Conservation (phyloP, 1,140 invertebrate species). For the Drosophila ercepeae region DNA sequence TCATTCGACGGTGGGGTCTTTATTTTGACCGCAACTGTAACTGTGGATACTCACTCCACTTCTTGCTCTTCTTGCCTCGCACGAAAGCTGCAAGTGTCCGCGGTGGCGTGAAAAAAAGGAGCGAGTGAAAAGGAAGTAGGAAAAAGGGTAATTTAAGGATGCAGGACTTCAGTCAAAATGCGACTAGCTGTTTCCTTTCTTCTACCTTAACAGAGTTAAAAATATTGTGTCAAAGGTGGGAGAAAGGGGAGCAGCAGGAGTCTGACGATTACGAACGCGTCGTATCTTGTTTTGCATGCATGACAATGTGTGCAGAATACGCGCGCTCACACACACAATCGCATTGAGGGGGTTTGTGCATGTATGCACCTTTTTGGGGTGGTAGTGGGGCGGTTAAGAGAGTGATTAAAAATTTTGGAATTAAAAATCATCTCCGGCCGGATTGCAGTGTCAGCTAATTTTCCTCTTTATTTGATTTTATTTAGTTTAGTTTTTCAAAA, state of each 20-base stretch:
- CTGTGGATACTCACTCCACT: conserved; percentile 4
- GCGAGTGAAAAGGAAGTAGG: conserved; percentile 1
- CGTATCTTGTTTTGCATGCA: conserved; percentile 63
- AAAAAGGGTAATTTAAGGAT: conserved; percentile 16
- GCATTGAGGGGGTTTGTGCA: conserved; percentile 11
- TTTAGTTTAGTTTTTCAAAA: conserved; percentile 13
- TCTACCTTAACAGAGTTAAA: conserved; percentile 9
- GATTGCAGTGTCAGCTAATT: conserved; percentile 36
- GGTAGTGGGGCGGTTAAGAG: conserved; percentile 16
- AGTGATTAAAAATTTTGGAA: neutral
- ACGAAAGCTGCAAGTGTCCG: conserved; percentile 37
- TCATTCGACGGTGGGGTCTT: neutral
- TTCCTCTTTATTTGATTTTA: conserved; percentile 8
- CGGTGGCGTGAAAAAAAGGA: conserved; percentile 25
- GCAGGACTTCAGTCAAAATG: conserved; percentile 28
- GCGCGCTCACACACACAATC: conserved; percentile 35
- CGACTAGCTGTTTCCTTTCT: conserved; percentile 13
- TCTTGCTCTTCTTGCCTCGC: conserved; percentile 1
- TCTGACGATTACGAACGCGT: conserved; percentile 54
- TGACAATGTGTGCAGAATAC: conserved; percentile 59
- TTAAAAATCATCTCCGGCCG: conserved; percentile 20
- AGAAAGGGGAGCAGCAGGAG: conserved; percentile 10
- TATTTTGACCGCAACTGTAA: conserved; percentile 7
- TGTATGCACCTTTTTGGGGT: conserved; percentile 62
- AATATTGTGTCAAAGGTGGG: conserved; percentile 9